These are phyloP conservation scores for Laodelphax striatellus DNA, from an alignment of 1,140 invertebrate species.

Conservation along the genomic window DNA sequence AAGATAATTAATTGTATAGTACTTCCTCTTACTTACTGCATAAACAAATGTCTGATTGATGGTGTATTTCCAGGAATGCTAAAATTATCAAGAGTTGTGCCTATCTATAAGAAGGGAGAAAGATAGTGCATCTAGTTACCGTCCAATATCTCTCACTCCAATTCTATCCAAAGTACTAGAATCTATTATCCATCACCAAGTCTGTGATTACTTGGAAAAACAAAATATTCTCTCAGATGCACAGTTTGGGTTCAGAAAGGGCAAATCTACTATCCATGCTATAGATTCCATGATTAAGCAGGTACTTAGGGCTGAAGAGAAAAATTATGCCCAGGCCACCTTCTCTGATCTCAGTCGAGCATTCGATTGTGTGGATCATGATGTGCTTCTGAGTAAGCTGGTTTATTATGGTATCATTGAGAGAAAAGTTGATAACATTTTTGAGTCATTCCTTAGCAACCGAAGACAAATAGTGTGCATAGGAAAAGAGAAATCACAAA, in stretches of 20 bases:
- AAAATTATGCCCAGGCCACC: too few species aligned
- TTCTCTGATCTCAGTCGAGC: too few species aligned
- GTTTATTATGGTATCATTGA: too few species aligned
- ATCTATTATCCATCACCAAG: not conserved
- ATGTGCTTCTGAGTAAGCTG: too few species aligned
- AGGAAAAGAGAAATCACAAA: too few species aligned
- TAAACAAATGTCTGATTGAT: constrained; percentile 3
- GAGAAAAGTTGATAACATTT: too few species aligned
- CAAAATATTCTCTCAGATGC: not conserved
- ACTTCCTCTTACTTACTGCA: not conserved
- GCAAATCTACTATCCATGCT: not conserved
- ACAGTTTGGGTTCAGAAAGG: not conserved
- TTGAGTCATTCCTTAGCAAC: too few species aligned
- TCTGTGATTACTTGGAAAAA: not conserved
- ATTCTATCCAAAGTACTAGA: not conserved
- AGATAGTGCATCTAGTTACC: not conserved
- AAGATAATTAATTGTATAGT: too few species aligned
- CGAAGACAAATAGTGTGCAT: too few species aligned
- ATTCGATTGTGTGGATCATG: too few species aligned
- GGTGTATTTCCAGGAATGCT: not conserved
- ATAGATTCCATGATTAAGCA: not conserved
- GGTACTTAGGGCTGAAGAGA: not conserved
- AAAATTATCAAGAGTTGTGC: constrained; percentile 6
- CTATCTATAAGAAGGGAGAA: not conserved
- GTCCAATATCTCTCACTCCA: not conserved